Base-by-base conservation (phyloP, 2,113 vertebrate species). In the Tichodroma muraria region DNA sequence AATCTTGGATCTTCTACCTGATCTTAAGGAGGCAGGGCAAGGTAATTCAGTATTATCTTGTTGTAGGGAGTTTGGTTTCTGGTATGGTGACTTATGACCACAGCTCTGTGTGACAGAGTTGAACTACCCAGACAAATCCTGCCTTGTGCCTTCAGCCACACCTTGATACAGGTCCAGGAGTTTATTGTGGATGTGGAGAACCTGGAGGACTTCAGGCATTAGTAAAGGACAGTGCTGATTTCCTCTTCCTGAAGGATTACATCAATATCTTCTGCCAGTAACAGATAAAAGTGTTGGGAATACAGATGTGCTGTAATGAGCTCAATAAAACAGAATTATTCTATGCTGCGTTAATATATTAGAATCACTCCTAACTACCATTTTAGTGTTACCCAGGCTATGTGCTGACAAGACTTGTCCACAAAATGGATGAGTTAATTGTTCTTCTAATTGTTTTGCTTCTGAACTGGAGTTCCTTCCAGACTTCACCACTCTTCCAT, bases 311-410 rank as follows among this genome's bases (percentile, higher is more conserved):
- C 86, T 56, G 15, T 93, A 93, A 97, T 86, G 60, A 96, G 80
- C 76, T 85, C 89, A 92, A 92, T 80, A 94, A 95, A 96, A 75
- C 11, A 71, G 68, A 95, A 90, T 91, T 79, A 75, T 89, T 96
- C 47, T 75, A 27, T 50, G 30, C 64, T 73, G 69, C 7, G 19
- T 85, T 84, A 28, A 38, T 83, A 24, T n/a, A 93, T 91, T 80
- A 88, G 79, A 92, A 91, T 85, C 77, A 68, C 77, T 71, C 54
- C 79, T 66, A 89, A 66, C 44, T 49, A 66, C 49, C 37, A 73
- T 85, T 84, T 76, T 35, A 70, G 35, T 49, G 68, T 53, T 81
- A 64, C 53, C 65, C 3, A 0, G 83, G 76, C 78, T 91, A 37
- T 85, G 38, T 52, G 52, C 75, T 92, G 87, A 69, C 81, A 83